phyloP scores from a whole-genome alignment of 2,797 vertebrate species.

The Sebastes kiyomatsui region DNA sequence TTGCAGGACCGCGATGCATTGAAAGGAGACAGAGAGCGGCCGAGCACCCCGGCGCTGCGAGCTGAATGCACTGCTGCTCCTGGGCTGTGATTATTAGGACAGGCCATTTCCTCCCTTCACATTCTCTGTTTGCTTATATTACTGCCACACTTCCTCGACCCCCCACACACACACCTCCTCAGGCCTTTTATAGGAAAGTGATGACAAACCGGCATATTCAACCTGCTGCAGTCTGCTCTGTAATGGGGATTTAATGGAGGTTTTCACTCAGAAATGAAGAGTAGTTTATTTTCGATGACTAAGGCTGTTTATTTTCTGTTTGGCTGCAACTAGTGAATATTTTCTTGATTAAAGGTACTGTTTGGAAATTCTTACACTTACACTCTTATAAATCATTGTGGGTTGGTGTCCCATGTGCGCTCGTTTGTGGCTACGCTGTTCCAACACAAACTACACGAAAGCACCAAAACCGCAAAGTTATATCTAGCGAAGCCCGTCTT shows the following conservation, averaged over 20 bases:
- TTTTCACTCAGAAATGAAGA: neutral
- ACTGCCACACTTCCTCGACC: slow-evolving; percentile 64
- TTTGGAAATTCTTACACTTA: too few species aligned
- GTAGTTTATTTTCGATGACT: neutral
- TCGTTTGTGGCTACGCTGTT: accelerated
- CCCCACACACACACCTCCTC: slow-evolving; percentile 1
- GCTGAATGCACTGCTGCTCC: slow-evolving; percentile 69
- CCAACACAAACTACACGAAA: too few species aligned
- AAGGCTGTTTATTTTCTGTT: neutral
- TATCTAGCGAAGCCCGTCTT: too few species aligned
- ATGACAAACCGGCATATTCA: slow-evolving; percentile 36
- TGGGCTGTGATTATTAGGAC: slow-evolving; percentile 53
- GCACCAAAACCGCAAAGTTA: too few species aligned
- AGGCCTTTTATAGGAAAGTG: slow-evolving; percentile 42
- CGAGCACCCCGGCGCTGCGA: slow-evolving; percentile 40
- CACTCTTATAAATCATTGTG: too few species aligned
- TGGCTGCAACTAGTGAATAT: neutral
- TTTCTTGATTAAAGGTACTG: neutral
- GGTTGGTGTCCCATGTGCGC: accelerated
- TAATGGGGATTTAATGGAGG: neutral
- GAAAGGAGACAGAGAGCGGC: slow-evolving; percentile 41
- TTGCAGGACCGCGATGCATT: slow-evolving; percentile 36
- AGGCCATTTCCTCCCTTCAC: slow-evolving; percentile 72
- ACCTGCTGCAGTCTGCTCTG: neutral
- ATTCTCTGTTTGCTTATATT: slow-evolving; percentile 77